phyloP scores from a whole-genome alignment of 2,113 vertebrate species.

The Procavia capensis region DNA sequence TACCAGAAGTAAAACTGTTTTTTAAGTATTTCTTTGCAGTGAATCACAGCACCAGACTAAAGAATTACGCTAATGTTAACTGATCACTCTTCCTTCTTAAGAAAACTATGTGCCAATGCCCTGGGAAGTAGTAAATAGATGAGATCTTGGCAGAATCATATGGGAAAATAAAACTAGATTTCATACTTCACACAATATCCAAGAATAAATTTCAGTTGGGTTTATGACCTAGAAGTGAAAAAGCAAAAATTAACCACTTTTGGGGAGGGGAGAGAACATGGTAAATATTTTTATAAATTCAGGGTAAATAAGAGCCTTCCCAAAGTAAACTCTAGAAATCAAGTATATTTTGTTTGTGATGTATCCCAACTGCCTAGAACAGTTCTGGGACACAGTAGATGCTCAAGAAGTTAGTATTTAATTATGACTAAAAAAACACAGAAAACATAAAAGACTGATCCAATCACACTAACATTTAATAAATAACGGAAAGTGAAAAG shows the following conservation, averaged over 20 bases:
- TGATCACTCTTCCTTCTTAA: background rate
- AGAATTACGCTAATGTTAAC: background rate
- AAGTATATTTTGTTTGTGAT: background rate
- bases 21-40: background rate
- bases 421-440: background rate
- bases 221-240: background rate
- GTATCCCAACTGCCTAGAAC: background rate
- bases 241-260: constrained; percentile 23
- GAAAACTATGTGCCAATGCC: background rate
- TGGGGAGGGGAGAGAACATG: background rate
- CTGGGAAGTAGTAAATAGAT: background rate
- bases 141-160: background rate
- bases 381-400: background rate
- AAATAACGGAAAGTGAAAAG: background rate
- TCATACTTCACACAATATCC: background rate
- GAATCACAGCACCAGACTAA: background rate
- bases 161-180: constrained; percentile 11
- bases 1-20: background rate
- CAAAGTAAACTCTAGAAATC: background rate
- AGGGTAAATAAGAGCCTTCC: background rate
- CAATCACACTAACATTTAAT: background rate
- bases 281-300: background rate
- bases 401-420: background rate
- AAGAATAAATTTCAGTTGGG: constrained; percentile 25
- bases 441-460: background rate